Evolutionary conservation across 2,113 vertebrate genomes (phyloP), one percentile per base, ranked within the genome.

Genomic region (Myrmophylax atrothorax): DNA sequence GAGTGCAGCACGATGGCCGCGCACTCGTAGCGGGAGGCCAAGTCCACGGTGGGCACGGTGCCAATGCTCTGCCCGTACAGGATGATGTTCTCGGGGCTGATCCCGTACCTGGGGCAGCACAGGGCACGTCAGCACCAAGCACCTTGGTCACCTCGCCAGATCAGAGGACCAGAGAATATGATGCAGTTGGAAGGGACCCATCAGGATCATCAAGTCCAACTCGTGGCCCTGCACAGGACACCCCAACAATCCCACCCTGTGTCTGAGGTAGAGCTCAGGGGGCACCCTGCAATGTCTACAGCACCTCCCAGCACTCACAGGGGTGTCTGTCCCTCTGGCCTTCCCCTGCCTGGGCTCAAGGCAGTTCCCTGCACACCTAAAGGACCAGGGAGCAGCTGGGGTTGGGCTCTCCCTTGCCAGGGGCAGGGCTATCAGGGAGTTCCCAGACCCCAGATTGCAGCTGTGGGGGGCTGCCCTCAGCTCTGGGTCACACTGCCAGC

Each of bases 61-160:
- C 99, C 99, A 0, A 99, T 99, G 98, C 99, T 99, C 93, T 99
- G 99, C 7, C 99, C 99, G 0, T 99, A 99, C 78, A 99, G 94
- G 91, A 99, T 99, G 13, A 99, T 99, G 93, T 99, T 99, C 97
- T 99, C 99, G 0, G 99, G 99, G 95, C 98, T 99, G 87, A 99
- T 99, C 92, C 99, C 99, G 3, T 99, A 99, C 85, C 99, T 99
- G 96, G 40, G 10, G 38, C 17, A 15, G n/a, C 2, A 58, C 59
- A 35, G 33, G 18, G 14, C 31, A 58, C 3, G 14, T 91, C 77
- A 96, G 49, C 1, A 5, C 20, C 87, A 15, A 33, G 49, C 24
- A 44, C 28, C 58, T 9, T 15, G 33, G 31, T 14, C 69, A 28
- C 28, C 14, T 7, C 0, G 0, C 44, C n/a, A 24, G 33, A 29